A percentile compares a stretch with the other conserved stretches of the same genome.
These are phyloP conservation scores for Hesperia comma DNA, from an alignment of 2,888 invertebrate species.

Conservation along the genomic window DNA sequence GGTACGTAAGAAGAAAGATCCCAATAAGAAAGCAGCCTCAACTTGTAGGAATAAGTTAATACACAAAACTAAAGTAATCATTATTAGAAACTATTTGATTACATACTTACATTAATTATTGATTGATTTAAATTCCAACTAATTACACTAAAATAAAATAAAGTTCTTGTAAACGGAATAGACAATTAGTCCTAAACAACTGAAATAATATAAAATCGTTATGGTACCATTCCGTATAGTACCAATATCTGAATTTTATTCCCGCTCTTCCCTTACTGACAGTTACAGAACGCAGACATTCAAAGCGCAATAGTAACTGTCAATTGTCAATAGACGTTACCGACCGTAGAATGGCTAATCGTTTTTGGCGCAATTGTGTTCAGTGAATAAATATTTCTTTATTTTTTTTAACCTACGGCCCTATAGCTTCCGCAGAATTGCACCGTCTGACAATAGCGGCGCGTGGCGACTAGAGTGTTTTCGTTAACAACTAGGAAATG, in stretches of 20 bases:
- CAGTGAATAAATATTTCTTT: constrained; percentile 72
- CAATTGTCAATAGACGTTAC: constrained; percentile 52
- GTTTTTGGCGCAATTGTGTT: constrained; percentile 69
- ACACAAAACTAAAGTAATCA: too few relatives aligned
- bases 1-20: constrained; percentile 1
- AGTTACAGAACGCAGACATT: constrained; percentile 31
- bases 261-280: constrained; percentile 7
- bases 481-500: constrained; percentile 49
- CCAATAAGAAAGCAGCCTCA: background rate
- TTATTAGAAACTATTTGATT: too few relatives aligned
- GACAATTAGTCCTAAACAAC: too few relatives aligned
- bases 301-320: constrained; percentile 21
- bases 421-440: constrained; percentile 65
- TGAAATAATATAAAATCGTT: too few relatives aligned
- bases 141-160: too few relatives aligned
- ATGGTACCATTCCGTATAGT: too few relatives aligned
- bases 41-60: too few relatives aligned
- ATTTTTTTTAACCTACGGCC: constrained; percentile 53
- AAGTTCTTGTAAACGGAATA: too few relatives aligned
- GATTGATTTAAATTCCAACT: too few relatives aligned
- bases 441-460: constrained; percentile 64
- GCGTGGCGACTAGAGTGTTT: constrained; percentile 77
- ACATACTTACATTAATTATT: too few relatives aligned
- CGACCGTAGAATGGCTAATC: constrained; percentile 60
- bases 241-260: background rate